phyloP scores from a whole-genome alignment of 1,140 invertebrate species.

The Augochlora pura region DNA sequence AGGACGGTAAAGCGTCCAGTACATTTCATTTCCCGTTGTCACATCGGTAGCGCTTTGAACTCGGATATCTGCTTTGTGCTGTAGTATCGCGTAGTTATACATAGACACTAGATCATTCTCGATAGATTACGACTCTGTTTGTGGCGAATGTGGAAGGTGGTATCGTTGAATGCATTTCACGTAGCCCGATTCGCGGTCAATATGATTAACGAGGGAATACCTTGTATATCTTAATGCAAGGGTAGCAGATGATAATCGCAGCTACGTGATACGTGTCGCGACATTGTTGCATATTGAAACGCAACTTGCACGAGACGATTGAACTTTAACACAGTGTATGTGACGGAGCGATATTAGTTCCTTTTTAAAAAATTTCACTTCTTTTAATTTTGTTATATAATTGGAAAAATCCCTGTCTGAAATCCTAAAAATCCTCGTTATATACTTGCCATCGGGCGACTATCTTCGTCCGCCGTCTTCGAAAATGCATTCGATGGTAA shows the following conservation, averaged over 20 bases:
- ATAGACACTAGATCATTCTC: constrained; percentile 41
- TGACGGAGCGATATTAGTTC: too few species aligned
- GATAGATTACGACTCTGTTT: constrained; percentile 56
- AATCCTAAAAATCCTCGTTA: too few species aligned
- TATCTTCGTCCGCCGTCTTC: background rate
- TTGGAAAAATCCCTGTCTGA: too few species aligned
- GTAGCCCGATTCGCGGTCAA: background rate
- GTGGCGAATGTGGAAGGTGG: constrained; percentile 50
- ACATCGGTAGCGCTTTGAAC: constrained; percentile 19
- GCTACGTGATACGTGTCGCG: too few species aligned
- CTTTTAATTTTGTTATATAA: too few species aligned
- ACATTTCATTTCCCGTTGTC: background rate
- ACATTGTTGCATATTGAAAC: too few species aligned
- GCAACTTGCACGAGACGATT: background rate
- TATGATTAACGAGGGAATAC: background rate
- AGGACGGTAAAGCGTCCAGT: background rate
- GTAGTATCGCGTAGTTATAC: constrained; percentile 26
- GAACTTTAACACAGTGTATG: background rate
- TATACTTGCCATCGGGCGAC: background rate
- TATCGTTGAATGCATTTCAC: constrained; percentile 44
- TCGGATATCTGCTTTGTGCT: constrained; percentile 23
- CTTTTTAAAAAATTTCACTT: too few species aligned
- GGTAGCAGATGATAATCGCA: too few species aligned
- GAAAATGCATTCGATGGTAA: constrained; percentile 11
- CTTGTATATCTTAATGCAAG: background rate